Evolutionary conservation across 35 echinoderm and acorn worm species (phyloP), one percentile per base, ranked within the genome.

Genomic region (Hemicentrotus pulcherrimus): DNA sequence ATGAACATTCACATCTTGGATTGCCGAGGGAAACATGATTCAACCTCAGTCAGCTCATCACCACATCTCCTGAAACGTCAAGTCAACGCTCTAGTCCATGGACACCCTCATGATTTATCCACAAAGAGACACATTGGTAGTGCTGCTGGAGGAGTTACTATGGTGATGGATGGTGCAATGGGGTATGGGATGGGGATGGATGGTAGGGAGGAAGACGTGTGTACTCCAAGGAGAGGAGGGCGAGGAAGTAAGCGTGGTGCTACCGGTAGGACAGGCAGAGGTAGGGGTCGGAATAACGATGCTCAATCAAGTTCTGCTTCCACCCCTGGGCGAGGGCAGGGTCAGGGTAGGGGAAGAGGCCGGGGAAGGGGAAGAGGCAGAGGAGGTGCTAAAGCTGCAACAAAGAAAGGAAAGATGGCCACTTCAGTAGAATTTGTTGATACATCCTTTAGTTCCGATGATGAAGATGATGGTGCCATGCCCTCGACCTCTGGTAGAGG

Each of bases 341-440:
- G 88, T 18, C 15, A 31, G 91, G 48, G 91, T 31, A 58, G 46
- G 48, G 32, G 6, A 91, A 6, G 90, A 32, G 90, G 90, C 12
- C 32, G 90, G 90, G 91, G 91, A 1, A 93, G 91, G 30, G 91
- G 91, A 28, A 92, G 88, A 90, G 88, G 88, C 6, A 45, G 88
- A 47, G 88, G 88, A 18, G 88, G 88, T 78, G 28, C 65, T 8
- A 78, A 78, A 78, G 19, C 65, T 28, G 18, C 22, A 8, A 78
- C 65, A 22, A 78, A 78, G 65, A 22, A 78, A 28, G 24, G 65
- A 78, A 78, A 78, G 65, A 78, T 28, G 22, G 0, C 65, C n/a
- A 78, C 65, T n/a, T 78, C 65, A 78, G 65, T 78, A n/a, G 65
- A 78, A 78, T 28, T 28, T 4, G 9, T 78, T n/a, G 65, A 78